These are phyloP conservation scores for Strongylocentrotus purpuratus DNA, from an alignment of 35 echinoderm and acorn worm species.

Conservation along the genomic window DNA sequence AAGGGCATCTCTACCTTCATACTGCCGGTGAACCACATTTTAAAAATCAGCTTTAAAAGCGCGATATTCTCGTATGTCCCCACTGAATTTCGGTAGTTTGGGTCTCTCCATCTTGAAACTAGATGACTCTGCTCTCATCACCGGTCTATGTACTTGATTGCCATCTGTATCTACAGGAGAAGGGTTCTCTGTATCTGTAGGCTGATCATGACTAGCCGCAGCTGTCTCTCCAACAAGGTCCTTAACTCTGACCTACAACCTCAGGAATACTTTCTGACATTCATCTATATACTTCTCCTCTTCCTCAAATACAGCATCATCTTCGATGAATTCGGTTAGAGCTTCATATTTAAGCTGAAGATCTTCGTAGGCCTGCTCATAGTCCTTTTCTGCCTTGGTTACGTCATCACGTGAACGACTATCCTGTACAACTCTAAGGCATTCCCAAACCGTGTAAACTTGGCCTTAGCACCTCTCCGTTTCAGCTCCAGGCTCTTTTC, in stretches of 20 bases:
- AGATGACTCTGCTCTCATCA: too few relatives aligned
- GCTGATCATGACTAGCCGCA: constrained; percentile 9
- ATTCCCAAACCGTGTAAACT: constrained; percentile 54
- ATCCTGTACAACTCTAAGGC: constrained; percentile 44
- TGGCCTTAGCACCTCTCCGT: constrained; percentile 52
- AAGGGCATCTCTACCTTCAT: constrained; percentile 43
- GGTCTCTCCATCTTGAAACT: constrained; percentile 63
- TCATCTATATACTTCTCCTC: constrained; percentile 56
- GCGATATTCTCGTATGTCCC: constrained; percentile 65
- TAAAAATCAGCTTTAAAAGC: constrained; percentile 58
- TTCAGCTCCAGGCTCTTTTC: constrained; percentile 36
- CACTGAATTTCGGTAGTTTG: too few relatives aligned
- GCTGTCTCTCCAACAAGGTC: neutral
- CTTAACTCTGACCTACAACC: constrained; percentile 24
- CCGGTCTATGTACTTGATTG: neutral
- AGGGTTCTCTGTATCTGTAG: neutral
- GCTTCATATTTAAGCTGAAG: constrained; percentile 51
- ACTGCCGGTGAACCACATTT: constrained; percentile 40
- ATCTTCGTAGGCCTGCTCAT: constrained; percentile 59
- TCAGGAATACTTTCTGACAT: constrained; percentile 52
- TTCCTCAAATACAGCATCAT: constrained; percentile 58
- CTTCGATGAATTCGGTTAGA: constrained; percentile 36
- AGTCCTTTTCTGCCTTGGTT: neutral
- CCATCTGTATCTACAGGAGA: neutral
- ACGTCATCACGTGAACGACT: constrained; percentile 43